Evolutionary conservation across 2,113 vertebrate species (phyloP).

Genomic region (Tenrec ecaudatus): DNA sequence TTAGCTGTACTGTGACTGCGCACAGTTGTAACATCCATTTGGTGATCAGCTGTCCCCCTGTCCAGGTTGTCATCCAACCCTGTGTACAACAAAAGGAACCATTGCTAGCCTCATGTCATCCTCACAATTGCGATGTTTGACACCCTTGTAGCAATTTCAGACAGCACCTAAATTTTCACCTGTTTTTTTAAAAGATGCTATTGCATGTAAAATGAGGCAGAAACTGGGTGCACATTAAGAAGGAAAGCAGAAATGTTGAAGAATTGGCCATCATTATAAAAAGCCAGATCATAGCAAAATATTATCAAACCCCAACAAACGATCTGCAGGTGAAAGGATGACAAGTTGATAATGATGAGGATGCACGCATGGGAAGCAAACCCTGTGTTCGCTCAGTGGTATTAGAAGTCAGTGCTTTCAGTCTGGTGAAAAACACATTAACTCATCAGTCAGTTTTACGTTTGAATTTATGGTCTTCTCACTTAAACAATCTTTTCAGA

Average conservation of each 20-base stretch:
- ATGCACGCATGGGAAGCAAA: background rate
- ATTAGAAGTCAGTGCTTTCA: conserved; percentile 16
- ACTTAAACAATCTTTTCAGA: background rate
- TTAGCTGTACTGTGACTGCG: conserved; percentile 3
- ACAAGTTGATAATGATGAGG: background rate
- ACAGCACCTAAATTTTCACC: background rate
- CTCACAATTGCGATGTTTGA: too few species aligned
- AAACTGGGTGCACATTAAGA: background rate
- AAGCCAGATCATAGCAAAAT: background rate
- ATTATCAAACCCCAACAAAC: background rate
- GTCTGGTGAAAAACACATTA: background rate
- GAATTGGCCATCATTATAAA: background rate
- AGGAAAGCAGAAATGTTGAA: background rate
- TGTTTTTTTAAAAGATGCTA: conserved; percentile 35
- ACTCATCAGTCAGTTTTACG: background rate
- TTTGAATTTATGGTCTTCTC: conserved; percentile 51
- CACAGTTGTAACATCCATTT: background rate
- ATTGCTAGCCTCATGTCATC: too few species aligned
- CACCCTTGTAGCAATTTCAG: too few species aligned
- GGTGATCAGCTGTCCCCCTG: background rate
- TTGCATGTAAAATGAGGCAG: background rate
- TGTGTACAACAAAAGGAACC: too few species aligned
- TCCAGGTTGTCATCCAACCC: background rate
- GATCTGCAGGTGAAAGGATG: background rate
- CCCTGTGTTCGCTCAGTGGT: background rate